Evolutionary conservation across 2,113 vertebrate genomes (phyloP), one percentile per base, ranked within the genome.

Genomic region (Romanogobio albipinnatus): DNA sequence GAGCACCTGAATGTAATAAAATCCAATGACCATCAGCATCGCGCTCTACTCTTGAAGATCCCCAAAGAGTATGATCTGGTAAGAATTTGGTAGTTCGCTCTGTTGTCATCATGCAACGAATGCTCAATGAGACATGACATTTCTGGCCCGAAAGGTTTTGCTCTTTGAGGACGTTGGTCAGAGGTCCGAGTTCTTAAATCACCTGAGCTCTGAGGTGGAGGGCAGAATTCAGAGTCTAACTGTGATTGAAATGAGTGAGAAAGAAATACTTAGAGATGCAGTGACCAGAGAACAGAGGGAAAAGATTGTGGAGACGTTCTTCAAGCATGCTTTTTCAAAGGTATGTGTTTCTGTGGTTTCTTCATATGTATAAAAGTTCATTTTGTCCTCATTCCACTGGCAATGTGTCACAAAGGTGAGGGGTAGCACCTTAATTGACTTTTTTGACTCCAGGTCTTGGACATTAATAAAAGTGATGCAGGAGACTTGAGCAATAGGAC

Each of bases 21-120:
- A 49, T 97, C 98, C 81, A 95, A 74, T 83, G 95, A 96, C 91
- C 88, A 53, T 0, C 92, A 95, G 3, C 84, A 90, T 53, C 95
- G 89, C 62, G 88, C 92, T 49, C 90, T 98, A 73, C 92, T 99
- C 74, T 92, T 99, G 85, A 98, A 97, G 93, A 95, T 97, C 43
- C 96, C 96, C 58, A 99, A 98, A 88, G 98, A 99, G 82, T 97
- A 98, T 0, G 98, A 99, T 91, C 92, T 99, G 94, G 98, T 99
- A 92, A 87, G 93, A 45, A 15, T 47, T 53, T 13, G 43, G 15
- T 22, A 29, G 5, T 73, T 24, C 22, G 58, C 43, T 56, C 19
- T 76, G 2, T 51, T 53, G 24, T 3, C 22, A 74, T 43, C 9
- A n/a, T 70, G 19, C 19, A 70, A 3, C 19, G 4, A 43, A 70